Conservation (phyloP, 2,113 vertebrate genomes). For the Melanotaenia duboulayi region DNA sequence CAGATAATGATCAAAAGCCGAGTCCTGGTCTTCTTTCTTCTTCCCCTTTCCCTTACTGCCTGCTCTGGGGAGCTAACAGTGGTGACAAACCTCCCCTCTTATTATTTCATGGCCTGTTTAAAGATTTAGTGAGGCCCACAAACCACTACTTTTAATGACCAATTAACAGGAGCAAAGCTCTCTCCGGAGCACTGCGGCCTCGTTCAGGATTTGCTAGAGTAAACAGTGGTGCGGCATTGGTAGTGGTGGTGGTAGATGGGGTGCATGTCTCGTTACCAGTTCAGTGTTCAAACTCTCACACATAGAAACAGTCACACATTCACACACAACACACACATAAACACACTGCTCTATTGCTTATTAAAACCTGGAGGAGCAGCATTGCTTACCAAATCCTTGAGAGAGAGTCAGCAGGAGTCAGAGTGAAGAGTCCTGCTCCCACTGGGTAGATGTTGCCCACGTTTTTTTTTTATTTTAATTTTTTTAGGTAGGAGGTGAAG, state of each 20-base stretch:
- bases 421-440: conserved; percentile 70
- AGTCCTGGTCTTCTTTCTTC: conserved; percentile 66
- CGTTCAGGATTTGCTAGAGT: conserved; percentile 80
- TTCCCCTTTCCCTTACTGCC: conserved; percentile 54
- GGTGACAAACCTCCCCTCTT: conserved; percentile 79
- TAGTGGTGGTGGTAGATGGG: conserved; percentile 58
- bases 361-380: conserved; percentile 81
- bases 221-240: conserved; percentile 72
- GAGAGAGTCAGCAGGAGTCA: conserved; percentile 70
- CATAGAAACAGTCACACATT: conserved; percentile 57
- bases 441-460: conserved; percentile 48
- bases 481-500: conserved; percentile 43
- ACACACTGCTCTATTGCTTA: conserved; percentile 71
- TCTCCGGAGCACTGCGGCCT: conserved; percentile 69
- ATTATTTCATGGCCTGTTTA: conserved; percentile 86
- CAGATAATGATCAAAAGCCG: conserved; percentile 83
- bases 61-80: conserved; percentile 71
- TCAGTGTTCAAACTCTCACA: conserved; percentile 67
- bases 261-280: conserved; percentile 71
- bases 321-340: conserved; percentile 40
- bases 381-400: conserved; percentile 76
- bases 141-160: conserved; percentile 86
- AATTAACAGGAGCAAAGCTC: conserved; percentile 84
- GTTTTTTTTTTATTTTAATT: neutral
- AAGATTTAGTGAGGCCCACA: conserved; percentile 85